Base-by-base conservation (phyloP, 2,113 vertebrate species). In the Paraplagusia blochii region DNA sequence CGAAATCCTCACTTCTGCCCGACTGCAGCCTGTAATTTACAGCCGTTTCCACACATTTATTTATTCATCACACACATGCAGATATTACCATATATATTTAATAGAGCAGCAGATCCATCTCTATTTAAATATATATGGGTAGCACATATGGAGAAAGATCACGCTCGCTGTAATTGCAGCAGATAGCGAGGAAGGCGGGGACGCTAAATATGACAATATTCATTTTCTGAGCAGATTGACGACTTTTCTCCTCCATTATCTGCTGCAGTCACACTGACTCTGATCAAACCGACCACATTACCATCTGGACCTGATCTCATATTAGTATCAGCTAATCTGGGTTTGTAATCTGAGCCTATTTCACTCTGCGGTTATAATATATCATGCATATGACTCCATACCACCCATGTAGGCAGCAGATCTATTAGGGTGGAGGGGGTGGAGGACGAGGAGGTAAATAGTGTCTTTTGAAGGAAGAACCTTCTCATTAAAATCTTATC, bases 291-390 rank as follows among this genome's bases (percentile, higher is more conserved):
- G 62, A 65, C 74, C 44, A 72, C 72, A 80, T 82, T 83, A 77
- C 69, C 80, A 74, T 56, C 60, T 70, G 74, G 63, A 54, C 35
- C 72, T 85, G 22, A 85, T 85, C 82, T 78, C 44, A 69, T 73
- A 75, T 72, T 69, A 76, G 40, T 34, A 76, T 85, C 76, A 65
- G 17, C 43, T 69, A 74, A 86, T 87, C 85, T 85, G 79, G 79
- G 85, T 85, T 73, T 81, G 82, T 70, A 86, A 88, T 89, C 84
- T 76, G 61, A 65, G 46, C 55, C 69, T 56, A 83, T 86, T 85
- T 75, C 45, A 3, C 52, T 55, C n/a, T 46, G 18, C 69, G 75
- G 86, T 80, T 80, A 65, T 85, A 87, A 85, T 69, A 62, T 58
- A 68, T 64, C 44, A 45, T 50, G 42, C 35, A 59, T 71, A 80